phyloP scores from a whole-genome alignment of 2,888 invertebrate species.

The Oxycera nigricornis region DNA sequence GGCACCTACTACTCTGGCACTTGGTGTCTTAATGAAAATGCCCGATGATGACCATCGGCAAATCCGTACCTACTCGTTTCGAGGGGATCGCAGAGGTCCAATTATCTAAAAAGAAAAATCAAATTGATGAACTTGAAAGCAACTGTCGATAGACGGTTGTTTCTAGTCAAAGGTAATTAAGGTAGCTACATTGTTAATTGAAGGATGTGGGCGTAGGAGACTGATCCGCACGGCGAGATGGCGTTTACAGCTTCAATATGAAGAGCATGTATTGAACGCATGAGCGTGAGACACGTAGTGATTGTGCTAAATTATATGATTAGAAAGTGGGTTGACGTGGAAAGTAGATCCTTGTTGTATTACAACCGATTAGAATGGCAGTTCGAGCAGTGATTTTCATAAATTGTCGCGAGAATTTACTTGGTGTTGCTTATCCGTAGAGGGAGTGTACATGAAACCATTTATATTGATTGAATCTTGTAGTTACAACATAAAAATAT shows the following conservation, averaged over 20 bases:
- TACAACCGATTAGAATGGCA: background rate
- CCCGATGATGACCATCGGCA: background rate
- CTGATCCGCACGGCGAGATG: background rate
- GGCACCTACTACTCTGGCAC: slow-evolving; percentile 35
- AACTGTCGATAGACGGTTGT: slow-evolving; percentile 28
- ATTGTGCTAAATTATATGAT: slow-evolving; percentile 14
- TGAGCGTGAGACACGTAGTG: background rate
- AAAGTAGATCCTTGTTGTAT: slow-evolving; percentile 11
- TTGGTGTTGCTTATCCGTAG: background rate
- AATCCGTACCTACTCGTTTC: background rate
- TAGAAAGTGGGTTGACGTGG: slow-evolving; percentile 17
- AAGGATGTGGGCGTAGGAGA: slow-evolving; percentile 35
- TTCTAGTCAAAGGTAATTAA: slow-evolving; percentile 32
- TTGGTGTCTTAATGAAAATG: slow-evolving; percentile 34
- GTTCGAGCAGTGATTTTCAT: background rate
- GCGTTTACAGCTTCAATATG: background rate
- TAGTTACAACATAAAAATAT: too few relatives aligned
- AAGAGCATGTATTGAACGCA: slow-evolving; percentile 9
- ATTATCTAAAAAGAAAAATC: slow-evolving; percentile 32
- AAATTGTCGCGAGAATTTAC: background rate
- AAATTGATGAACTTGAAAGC: slow-evolving; percentile 37
- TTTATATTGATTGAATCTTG: background rate
- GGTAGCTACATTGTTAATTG: slow-evolving; percentile 37
- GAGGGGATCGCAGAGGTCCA: slow-evolving; percentile 2
- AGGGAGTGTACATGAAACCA: background rate